Evolutionary conservation across 2,888 invertebrate species (phyloP), one percentile per base, ranked within the genome.

Genomic region (Mythimna albipuncta): DNA sequence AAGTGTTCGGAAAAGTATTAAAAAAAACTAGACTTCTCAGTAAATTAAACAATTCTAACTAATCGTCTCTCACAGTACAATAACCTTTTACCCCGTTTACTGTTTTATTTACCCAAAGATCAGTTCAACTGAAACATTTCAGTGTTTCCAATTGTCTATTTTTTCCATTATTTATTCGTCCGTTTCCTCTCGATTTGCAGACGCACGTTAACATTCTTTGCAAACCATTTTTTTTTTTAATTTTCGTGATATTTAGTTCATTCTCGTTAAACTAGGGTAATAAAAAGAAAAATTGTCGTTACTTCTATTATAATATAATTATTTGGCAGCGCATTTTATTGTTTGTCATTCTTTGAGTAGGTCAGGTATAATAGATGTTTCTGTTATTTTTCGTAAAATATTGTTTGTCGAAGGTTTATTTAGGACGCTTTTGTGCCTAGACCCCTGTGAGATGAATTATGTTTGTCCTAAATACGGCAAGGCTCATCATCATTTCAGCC

Each of bases 311-410:
- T 58, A 10, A 44, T 38, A 32, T 38, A 38, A 9, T 38, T 26
- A 69, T 72, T 72, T 81, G 73, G 72, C 80, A 69, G 38, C 5
- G 21, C 58, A n/a, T 62, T 44, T 69, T 2, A 52, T 68, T 64
- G 73, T 69, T 67, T 69, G 69, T 44, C 58, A 38, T 55, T 62
- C 32, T 61, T 26, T 55, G 21, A 58, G 16, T 61, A 61, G 19
- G 50, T 47, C 69, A 72, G 59, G 6, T 41, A n/a, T 61, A 35
- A 0, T 35, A 0, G 54, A 64, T 26, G 52, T 77, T 57, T 66
- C 32, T n/a, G 5, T 4, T 54, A 35, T 52, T 1, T 61, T 35
- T 9, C 41, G 21, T 5, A 47, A 54, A 57, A 10, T 58, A 13
- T 35, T 19, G 5, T 21, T 58, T 11, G 50, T 1, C 7, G 50